These are phyloP conservation scores for Donacobius atricapilla DNA, from an alignment of 2,113 vertebrate species.

Conservation along the genomic window DNA sequence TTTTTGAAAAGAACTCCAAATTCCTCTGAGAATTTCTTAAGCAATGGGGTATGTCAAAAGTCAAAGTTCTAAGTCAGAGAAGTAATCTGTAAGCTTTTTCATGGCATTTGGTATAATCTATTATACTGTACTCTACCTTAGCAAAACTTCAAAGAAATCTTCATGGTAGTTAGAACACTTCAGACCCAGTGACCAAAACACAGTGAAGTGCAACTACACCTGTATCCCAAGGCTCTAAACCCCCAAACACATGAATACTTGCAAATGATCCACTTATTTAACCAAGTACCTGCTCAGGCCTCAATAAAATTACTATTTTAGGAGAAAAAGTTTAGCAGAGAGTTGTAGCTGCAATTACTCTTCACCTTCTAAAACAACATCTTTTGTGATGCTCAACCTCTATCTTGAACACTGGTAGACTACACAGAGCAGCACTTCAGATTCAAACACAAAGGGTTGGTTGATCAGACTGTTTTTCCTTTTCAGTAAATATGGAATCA, in stretches of 20 bases:
- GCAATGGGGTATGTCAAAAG: not conserved
- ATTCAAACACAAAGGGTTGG: not conserved
- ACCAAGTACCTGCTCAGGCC: not conserved
- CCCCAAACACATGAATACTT: not conserved
- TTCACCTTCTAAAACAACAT: not conserved
- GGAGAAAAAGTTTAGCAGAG: not conserved
- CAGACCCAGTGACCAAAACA: not conserved
- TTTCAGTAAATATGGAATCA: not conserved
- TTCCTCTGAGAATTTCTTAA: not conserved
- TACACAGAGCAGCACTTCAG: not conserved
- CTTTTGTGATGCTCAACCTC: not conserved
- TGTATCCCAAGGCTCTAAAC: not conserved
- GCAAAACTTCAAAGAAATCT: not conserved
- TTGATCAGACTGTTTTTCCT: not conserved
- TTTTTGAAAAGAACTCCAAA: not conserved
- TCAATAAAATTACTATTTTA: not conserved
- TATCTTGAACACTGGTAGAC: not conserved
- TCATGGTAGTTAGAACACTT: not conserved
- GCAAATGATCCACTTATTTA: not conserved
- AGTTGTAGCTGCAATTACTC: not conserved
- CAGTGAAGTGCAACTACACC: not conserved
- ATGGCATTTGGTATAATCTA: not conserved
- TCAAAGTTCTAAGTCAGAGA: not conserved
- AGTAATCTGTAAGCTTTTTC: not conserved
- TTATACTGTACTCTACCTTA: fast-evolving